Conservation (phyloP, 2,888 invertebrate genomes). For the Helicoverpa assulta region DNA sequence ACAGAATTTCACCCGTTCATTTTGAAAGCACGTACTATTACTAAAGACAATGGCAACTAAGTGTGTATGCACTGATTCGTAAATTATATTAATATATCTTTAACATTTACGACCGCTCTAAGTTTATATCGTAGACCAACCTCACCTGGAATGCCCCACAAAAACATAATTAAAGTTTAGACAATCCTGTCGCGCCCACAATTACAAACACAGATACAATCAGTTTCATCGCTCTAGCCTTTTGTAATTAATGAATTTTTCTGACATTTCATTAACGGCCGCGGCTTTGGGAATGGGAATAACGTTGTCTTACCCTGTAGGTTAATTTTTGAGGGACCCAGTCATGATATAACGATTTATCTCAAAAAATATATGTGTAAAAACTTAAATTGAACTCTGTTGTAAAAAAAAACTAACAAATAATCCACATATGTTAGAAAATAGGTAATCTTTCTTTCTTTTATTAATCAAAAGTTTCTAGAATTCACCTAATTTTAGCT, state of each 20-base stretch:
- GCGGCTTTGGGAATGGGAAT: conserved; percentile 10
- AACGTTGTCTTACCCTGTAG: neutral
- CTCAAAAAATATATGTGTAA: too few species aligned
- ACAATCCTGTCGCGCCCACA: conserved; percentile 64
- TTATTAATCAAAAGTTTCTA: neutral
- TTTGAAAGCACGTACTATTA: too few species aligned
- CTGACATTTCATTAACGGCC: conserved; percentile 51
- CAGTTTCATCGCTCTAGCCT: conserved; percentile 35
- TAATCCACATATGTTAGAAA: neutral
- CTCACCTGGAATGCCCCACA: conserved; percentile 68
- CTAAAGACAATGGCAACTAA: too few species aligned
- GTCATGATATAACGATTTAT: too few species aligned
- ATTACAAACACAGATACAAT: conserved; percentile 72
- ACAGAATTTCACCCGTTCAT: too few species aligned
- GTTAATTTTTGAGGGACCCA: neutral
- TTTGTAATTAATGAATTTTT: conserved; percentile 60
- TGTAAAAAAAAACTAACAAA: too few species aligned
- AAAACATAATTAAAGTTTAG: conserved; percentile 81
- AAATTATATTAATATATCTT: too few species aligned
- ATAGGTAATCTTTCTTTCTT: neutral
- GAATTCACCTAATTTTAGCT: neutral
- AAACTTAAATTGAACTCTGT: too few species aligned
- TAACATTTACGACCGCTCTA: too few species aligned
- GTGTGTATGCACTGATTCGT: too few species aligned
- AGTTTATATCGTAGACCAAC: conserved; percentile 7